A percentile compares a stretch with the other conserved stretches of the same genome.
Evolutionary conservation across 2,113 vertebrate genomes (phyloP).

Genomic region (Eidolon helvum): DNA sequence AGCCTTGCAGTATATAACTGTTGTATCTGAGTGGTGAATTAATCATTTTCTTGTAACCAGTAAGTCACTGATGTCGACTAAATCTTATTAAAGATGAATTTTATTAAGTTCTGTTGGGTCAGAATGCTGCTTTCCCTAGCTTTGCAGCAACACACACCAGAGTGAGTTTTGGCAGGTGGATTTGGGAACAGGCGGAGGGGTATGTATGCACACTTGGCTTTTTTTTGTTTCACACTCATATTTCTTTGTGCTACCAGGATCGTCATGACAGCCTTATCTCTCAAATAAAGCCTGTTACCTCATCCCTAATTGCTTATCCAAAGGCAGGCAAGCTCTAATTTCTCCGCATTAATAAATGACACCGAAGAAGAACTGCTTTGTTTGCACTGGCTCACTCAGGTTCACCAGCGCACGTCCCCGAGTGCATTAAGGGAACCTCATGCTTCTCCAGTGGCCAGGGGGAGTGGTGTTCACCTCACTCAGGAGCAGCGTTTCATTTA

Average conservation of each 20-base stretch:
- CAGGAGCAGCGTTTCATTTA: background rate
- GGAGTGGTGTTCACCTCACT: background rate
- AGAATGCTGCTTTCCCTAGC: background rate
- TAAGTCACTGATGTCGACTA: constrained; percentile 39
- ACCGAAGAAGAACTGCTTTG: constrained; percentile 62
- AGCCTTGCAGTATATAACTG: background rate
- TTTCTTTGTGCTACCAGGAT: constrained; percentile 62
- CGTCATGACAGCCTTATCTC: constrained; percentile 65
- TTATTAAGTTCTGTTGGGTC: constrained; percentile 32
- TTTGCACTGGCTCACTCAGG: constrained; percentile 54
- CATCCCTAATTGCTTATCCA: constrained; percentile 70
- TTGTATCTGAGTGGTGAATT: constrained; percentile 6
- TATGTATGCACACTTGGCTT: background rate
- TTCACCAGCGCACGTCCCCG: background rate
- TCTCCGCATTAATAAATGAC: constrained; percentile 68
- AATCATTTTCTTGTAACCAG: constrained; percentile 12
- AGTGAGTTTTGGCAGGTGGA: background rate
- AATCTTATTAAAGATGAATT: constrained; percentile 48
- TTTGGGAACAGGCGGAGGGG: background rate
- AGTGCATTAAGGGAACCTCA: constrained; percentile 10
- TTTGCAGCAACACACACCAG: background rate
- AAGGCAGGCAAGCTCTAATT: constrained; percentile 64
- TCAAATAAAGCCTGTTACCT: constrained; percentile 53
- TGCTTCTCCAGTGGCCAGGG: background rate
- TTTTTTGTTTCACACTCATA: constrained; percentile 23